phyloP scores from a whole-genome alignment of 2,113 vertebrate genomes.

The Canis aureus region DNA sequence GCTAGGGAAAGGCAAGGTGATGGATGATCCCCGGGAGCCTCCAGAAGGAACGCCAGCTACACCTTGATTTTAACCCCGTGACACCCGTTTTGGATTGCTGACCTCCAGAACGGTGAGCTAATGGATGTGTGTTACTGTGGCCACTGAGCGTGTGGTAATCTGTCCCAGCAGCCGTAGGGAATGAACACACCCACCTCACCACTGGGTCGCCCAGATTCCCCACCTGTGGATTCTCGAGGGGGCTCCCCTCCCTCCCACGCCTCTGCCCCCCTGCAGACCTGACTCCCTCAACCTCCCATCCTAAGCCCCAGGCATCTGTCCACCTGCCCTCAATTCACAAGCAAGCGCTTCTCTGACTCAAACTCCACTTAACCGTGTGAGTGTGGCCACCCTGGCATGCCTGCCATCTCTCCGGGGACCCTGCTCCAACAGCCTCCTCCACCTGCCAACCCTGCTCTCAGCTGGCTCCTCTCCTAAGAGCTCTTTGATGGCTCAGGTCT shows the following conservation, averaged over 20 bases:
- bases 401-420: background rate
- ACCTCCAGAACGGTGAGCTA: background rate
- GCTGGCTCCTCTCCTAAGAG: background rate
- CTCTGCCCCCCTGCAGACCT: background rate
- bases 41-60: rapidly evolving
- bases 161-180: background rate
- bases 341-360: background rate
- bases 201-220: background rate
- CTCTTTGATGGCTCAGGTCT: background rate
- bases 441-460: background rate
- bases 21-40: rapidly evolving
- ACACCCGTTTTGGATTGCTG: background rate
- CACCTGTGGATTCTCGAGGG: background rate
- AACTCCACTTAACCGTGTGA: no score
- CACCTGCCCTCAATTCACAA: background rate
- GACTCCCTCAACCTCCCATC: background rate
- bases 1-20: background rate
- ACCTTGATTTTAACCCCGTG: background rate
- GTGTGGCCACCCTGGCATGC: background rate
- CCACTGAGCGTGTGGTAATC: background rate
- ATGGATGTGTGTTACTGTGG: no score
- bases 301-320: background rate
- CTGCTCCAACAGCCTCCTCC: background rate
- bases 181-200: background rate
- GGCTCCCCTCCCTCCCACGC: background rate